Percentiles rank a stretch among this genome's conserved stretches.
phyloP scores from a whole-genome alignment of 2,888 invertebrate species.

The Stratiomys singularior region DNA sequence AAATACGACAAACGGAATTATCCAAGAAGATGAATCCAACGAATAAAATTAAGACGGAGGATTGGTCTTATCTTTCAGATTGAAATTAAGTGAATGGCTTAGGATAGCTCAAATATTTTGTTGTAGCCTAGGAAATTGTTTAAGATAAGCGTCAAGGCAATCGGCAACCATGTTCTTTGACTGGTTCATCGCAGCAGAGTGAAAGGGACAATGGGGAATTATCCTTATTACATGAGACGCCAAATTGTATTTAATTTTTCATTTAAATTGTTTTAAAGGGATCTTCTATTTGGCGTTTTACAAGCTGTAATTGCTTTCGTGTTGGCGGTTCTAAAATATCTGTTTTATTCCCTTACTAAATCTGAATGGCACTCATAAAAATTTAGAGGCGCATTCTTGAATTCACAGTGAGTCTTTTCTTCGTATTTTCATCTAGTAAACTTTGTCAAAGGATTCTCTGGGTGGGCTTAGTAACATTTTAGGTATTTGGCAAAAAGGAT shows the following conservation, averaged over 20 bases:
- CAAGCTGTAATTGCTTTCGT: slow-evolving; percentile 41
- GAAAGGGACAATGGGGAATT: slow-evolving; percentile 16
- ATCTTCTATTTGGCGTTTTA: slow-evolving; percentile 29
- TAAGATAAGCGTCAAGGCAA: slow-evolving; percentile 31
- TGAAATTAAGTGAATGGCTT: slow-evolving; percentile 51
- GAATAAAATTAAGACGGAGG: slow-evolving; percentile 48
- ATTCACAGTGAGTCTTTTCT: background rate
- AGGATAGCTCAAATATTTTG: slow-evolving; percentile 49
- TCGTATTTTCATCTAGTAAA: too few relatives aligned
- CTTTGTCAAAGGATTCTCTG: too few relatives aligned
- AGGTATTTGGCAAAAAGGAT: too few relatives aligned
- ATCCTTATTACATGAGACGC: slow-evolving; percentile 40
- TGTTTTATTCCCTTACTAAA: slow-evolving; percentile 19
- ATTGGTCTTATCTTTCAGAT: slow-evolving; percentile 47
- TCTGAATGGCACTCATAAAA: slow-evolving; percentile 18
- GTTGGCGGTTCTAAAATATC: slow-evolving; percentile 15
- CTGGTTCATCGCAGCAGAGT: background rate
- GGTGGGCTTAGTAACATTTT: too few relatives aligned
- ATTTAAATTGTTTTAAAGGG: slow-evolving; percentile 41
- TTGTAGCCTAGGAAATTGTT: slow-evolving; percentile 38
- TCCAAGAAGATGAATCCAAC: slow-evolving; percentile 46
- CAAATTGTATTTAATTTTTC: slow-evolving; percentile 42
- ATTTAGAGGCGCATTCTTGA: background rate
- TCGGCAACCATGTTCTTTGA: slow-evolving; percentile 37
- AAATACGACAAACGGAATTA: slow-evolving; percentile 43